These are phyloP conservation scores for Melanostoma scalare DNA, from an alignment of 2,888 invertebrate genomes.

Conservation along the genomic window DNA sequence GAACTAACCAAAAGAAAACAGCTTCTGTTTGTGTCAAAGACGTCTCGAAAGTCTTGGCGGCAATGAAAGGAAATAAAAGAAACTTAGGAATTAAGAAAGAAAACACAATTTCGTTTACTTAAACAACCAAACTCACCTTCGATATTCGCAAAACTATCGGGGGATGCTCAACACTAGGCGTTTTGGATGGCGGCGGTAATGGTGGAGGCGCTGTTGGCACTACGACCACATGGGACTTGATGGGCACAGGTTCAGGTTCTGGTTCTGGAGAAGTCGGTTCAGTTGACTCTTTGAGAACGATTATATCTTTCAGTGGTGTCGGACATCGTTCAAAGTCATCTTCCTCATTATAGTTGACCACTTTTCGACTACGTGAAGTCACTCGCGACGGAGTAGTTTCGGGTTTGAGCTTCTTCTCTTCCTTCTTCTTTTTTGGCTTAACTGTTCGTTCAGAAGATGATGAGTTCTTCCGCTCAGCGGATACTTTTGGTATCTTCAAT, in stretches of 20 bases:
- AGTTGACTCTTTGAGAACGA: constrained; percentile 81
- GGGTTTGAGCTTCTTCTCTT: constrained; percentile 80
- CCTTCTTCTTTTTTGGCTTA: constrained; percentile 79
- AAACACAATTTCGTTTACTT: no score
- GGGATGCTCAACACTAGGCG: constrained; percentile 84
- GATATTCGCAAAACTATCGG: constrained; percentile 95
- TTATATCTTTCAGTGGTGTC: constrained; percentile 79
- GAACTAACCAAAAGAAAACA: no score
- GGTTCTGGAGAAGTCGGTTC: constrained; percentile 72
- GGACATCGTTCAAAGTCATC: constrained; percentile 80
- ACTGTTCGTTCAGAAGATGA: constrained; percentile 47
- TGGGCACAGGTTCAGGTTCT: constrained; percentile 20
- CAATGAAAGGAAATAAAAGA: no score
- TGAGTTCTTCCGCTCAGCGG: constrained; percentile 80
- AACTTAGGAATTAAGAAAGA: no score
- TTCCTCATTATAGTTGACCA: constrained; percentile 86
- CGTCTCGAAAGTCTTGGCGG: no score
- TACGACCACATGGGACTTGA: constrained; percentile 43
- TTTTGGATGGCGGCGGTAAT: constrained; percentile 76
- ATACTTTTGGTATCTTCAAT: constrained; percentile 79
- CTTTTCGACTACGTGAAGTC: constrained; percentile 84
- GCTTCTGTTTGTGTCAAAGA: no score
- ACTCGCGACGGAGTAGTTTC: constrained; percentile 80
- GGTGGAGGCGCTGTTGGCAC: constrained; percentile 74
- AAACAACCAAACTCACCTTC: constrained; percentile 83